Evolutionary conservation across 2,797 vertebrate genomes (phyloP).

Genomic region (Artibeus lituratus): DNA sequence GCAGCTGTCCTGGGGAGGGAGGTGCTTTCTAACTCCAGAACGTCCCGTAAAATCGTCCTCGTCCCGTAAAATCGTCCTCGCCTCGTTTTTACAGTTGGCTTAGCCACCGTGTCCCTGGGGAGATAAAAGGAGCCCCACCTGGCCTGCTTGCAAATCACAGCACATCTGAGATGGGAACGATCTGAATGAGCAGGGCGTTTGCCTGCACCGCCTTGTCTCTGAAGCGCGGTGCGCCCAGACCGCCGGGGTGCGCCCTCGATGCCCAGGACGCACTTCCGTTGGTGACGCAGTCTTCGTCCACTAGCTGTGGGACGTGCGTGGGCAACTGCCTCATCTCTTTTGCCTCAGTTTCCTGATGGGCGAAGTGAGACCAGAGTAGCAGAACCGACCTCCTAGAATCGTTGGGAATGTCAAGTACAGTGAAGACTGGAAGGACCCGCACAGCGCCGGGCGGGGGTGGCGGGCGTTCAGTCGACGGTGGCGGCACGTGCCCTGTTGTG

Average conservation of each 20-base stretch:
- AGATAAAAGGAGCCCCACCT: not conserved
- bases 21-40: not conserved
- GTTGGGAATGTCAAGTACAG: not conserved
- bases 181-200: not conserved
- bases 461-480: no score
- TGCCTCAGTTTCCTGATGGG: not conserved
- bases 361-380: not conserved
- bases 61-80: no score
- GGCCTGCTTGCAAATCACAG: not conserved
- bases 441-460: not conserved
- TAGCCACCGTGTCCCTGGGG: not conserved
- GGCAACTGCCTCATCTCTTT: not conserved
- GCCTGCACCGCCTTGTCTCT: not conserved
- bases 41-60: no score
- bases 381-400: not conserved
- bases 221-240: no score
- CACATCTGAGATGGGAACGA: not conserved
- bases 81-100: not conserved
- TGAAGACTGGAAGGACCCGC: no score
- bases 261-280: not conserved
- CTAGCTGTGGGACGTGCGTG: not conserved
- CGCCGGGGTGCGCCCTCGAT: no score
- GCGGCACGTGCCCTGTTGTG: not conserved
- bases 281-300: not conserved
- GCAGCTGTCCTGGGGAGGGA: not conserved